These are phyloP conservation scores for Leptodactylus fallax DNA, from an alignment of 2,797 vertebrate genomes.

Conservation along the genomic window DNA sequence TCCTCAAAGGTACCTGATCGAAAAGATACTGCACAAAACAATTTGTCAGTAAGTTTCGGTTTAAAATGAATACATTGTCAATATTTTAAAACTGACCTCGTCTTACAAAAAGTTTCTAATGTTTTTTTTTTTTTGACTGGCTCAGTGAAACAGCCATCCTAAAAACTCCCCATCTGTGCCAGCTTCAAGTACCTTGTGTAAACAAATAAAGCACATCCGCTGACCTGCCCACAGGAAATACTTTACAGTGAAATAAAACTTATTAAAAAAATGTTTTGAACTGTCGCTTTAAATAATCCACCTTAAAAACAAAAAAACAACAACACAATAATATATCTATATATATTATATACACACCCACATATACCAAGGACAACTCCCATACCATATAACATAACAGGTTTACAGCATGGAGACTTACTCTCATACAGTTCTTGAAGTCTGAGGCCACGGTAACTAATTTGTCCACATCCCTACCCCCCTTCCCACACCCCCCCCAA, in stretches of 20 bases:
- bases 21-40: background rate
- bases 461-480: no score
- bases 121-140: background rate
- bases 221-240: background rate
- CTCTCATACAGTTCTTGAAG: background rate
- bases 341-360: slow-evolving; percentile 3
- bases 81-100: background rate
- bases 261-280: background rate
- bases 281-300: slow-evolving; percentile 50
- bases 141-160: background rate
- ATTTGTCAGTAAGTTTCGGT: background rate
- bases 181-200: slow-evolving; percentile 15
- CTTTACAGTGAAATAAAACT: background rate
- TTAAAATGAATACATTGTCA: background rate
- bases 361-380: background rate
- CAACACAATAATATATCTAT: background rate
- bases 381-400: background rate
- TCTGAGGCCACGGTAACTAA: no score
- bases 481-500: no score
- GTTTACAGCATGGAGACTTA: slow-evolving; percentile 17
- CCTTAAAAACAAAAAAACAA: background rate
- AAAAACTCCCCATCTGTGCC: background rate
- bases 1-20: background rate
- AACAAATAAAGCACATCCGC: background rate
- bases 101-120: background rate